A percentile compares a stretch with the other conserved stretches of the same genome.
These are phyloP conservation scores for Thymelicus acteon DNA, from an alignment of 2,888 invertebrate genomes.

Conservation along the genomic window DNA sequence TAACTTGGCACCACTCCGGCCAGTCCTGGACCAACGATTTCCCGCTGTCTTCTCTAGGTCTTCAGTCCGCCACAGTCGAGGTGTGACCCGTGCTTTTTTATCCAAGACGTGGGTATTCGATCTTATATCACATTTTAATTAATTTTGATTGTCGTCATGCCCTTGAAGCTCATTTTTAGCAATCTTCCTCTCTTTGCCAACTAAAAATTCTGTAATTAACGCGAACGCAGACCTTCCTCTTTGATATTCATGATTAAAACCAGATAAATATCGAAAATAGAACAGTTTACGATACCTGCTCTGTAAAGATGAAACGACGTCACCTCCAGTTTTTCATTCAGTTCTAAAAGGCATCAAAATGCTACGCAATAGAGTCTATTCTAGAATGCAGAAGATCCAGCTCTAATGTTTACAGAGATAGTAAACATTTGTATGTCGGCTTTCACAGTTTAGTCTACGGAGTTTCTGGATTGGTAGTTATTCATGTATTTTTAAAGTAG, in stretches of 20 bases:
- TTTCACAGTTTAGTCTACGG: conserved; percentile 33
- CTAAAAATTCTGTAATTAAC: conserved; percentile 46
- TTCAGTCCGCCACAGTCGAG: too few species aligned
- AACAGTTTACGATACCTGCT: conserved; percentile 48
- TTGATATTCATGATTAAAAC: conserved; percentile 53
- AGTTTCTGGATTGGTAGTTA: conserved; percentile 5
- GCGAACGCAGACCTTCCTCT: conserved; percentile 42
- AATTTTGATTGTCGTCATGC: not conserved
- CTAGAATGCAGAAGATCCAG: not conserved
- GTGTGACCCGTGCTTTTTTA: too few species aligned
- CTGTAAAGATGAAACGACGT: conserved; percentile 1
- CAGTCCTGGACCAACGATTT: too few species aligned
- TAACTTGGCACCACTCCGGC: too few species aligned
- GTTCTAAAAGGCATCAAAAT: conserved; percentile 3
- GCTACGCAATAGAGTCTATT: conserved; percentile 2
- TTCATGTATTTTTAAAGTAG: conserved; percentile 16
- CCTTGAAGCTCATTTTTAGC: conserved; percentile 1
- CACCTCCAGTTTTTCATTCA: not conserved
- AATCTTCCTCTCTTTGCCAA: conserved; percentile 12
- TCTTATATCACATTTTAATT: too few species aligned
- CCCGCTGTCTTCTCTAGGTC: too few species aligned
- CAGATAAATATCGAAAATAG: conserved; percentile 59
- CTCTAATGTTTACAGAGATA: conserved; percentile 26
- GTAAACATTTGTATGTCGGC: conserved; percentile 28
- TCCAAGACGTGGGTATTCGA: too few species aligned